Conservation (phyloP, 1,140 invertebrate genomes). For the Panagrolaimus sp. region DNA sequence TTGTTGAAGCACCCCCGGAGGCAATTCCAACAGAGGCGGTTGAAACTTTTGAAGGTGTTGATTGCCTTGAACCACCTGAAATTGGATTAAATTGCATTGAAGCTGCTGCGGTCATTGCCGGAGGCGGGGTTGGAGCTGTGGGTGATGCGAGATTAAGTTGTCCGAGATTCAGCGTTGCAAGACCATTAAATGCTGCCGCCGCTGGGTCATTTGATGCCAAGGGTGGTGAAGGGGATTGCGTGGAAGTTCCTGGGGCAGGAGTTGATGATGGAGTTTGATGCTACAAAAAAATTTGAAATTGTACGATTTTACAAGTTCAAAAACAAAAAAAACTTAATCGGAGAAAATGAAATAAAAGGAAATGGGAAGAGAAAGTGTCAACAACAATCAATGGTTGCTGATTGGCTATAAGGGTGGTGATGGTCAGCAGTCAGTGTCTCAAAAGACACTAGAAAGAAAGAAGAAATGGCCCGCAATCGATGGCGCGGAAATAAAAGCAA, state of each 20-base stretch:
- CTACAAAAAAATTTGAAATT: background rate
- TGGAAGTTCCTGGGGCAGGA: no score
- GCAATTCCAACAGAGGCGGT: constrained; percentile 12
- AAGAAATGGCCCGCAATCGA: no score
- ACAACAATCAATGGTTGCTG: no score
- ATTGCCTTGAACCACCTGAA: background rate
- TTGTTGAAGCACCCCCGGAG: background rate
- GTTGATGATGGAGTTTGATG: constrained; percentile 8
- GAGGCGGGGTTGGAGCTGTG: background rate
- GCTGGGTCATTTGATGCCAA: constrained; percentile 4
- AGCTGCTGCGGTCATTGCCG: background rate
- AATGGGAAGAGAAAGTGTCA: no score
- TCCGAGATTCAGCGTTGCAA: constrained; percentile 10
- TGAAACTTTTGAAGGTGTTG: constrained; percentile 6
- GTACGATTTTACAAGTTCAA: no score
- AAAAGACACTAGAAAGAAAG: no score
- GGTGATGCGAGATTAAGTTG: constrained; percentile 5
- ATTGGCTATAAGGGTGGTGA: no score
- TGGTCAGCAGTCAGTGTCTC: no score
- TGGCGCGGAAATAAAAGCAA: no score
- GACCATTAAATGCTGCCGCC: background rate
- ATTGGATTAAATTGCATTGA: background rate
- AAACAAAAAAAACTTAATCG: no score
- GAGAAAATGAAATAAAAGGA: no score
- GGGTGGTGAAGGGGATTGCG: background rate